Evolutionary conservation across 2,113 vertebrate genomes (phyloP).

Genomic region (Tringa solitaria): DNA sequence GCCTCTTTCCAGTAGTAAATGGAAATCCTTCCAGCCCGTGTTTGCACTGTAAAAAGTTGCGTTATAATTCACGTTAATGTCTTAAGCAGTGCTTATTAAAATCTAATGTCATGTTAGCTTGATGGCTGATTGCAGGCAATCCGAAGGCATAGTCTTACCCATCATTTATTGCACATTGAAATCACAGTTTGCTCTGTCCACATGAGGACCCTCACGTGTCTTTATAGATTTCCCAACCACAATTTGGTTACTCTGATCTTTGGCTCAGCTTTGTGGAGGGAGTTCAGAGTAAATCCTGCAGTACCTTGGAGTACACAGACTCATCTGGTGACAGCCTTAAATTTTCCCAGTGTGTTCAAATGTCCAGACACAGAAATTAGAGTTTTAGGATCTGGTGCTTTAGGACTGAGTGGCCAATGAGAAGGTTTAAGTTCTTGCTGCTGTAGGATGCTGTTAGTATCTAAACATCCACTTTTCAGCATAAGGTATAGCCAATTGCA

Average conservation of each 20-base stretch:
- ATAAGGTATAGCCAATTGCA: accelerated
- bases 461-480: not conserved
- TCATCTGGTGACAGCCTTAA: not conserved
- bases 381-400: not conserved
- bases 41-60: not conserved
- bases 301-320: accelerated
- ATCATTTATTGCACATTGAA: not conserved
- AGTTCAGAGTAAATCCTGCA: not conserved
- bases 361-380: not conserved
- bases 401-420: not conserved
- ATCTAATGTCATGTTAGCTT: not conserved
- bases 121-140: not conserved
- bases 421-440: not conserved
- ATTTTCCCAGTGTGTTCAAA: not conserved
- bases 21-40: not conserved
- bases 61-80: not conserved
- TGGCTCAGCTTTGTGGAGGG: not conserved
- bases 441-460: not conserved
- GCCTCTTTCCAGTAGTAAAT: not conserved
- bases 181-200: not conserved
- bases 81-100: not conserved
- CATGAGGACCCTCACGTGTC: not conserved
- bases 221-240: not conserved
- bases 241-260: not conserved
- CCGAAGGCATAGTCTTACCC: not conserved